phyloP scores from a whole-genome alignment of 2,888 invertebrate species.

The Synanthedon tipuliformis region DNA sequence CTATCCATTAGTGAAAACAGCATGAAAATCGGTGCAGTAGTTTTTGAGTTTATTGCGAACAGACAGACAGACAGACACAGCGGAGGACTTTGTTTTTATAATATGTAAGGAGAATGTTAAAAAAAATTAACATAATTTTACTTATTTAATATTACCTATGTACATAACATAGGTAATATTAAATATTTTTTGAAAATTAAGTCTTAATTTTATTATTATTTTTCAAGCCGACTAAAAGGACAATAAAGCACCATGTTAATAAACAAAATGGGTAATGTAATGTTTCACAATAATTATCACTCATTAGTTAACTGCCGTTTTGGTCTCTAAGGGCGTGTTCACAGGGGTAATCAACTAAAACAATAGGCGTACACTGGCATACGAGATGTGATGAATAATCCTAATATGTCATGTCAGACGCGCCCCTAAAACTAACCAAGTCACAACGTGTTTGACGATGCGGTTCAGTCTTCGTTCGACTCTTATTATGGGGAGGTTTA shows the following conservation, averaged over 20 bases:
- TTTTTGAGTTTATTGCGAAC: too few species aligned
- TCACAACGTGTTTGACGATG: slow-evolving; percentile 14
- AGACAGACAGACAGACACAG: too few species aligned
- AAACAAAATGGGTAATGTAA: slow-evolving; percentile 6
- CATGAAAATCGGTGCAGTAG: too few species aligned
- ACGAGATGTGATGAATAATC: slow-evolving; percentile 49
- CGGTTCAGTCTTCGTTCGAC: slow-evolving; percentile 4
- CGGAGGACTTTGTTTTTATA: too few species aligned
- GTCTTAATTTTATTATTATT: too few species aligned
- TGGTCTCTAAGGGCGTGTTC: slow-evolving; percentile 28
- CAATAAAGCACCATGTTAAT: not conserved
- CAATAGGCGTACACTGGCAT: slow-evolving; percentile 27
- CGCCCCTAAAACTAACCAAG: slow-evolving; percentile 30
- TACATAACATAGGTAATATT: too few species aligned
- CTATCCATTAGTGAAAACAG: too few species aligned
- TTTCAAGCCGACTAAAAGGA: not conserved
- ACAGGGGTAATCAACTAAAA: slow-evolving; percentile 48
- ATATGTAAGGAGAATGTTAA: too few species aligned
- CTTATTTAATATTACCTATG: too few species aligned
- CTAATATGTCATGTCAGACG: slow-evolving; percentile 46
- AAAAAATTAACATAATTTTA: too few species aligned
- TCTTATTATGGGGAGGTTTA: too few species aligned
- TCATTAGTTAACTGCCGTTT: slow-evolving; percentile 19
- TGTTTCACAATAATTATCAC: slow-evolving; percentile 19
- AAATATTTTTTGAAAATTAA: too few species aligned